Evolutionary conservation across 2,113 vertebrate species (phyloP).

Genomic region (Erythrocercus mccallii): DNA sequence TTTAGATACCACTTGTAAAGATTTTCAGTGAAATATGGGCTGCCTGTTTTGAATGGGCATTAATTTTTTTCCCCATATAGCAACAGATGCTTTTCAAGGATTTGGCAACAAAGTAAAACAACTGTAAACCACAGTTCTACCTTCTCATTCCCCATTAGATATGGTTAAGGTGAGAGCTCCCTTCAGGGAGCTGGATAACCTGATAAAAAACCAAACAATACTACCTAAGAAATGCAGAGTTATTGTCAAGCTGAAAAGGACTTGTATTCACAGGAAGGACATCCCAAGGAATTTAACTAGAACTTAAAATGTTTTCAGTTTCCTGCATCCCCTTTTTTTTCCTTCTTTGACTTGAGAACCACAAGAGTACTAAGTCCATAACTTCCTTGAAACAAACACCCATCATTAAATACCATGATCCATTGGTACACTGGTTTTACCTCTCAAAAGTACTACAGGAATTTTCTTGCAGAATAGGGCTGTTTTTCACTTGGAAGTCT

Average conservation of each 20-base stretch:
- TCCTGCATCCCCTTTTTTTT: neutral
- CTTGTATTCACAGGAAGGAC: neutral
- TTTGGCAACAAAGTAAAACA: neutral
- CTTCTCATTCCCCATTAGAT: neutral
- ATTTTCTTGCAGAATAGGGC: neutral
- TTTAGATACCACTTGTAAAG: neutral
- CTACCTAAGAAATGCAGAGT: neutral
- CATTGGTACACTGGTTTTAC: neutral
- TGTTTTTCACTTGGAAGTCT: neutral
- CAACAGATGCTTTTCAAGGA: neutral
- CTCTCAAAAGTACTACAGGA: neutral
- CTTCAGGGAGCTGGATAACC: neutral
- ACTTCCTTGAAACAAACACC: neutral
- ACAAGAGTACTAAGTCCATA: neutral
- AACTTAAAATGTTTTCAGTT: neutral
- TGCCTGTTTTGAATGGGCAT: neutral
- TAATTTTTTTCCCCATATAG: accelerated
- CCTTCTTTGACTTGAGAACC: neutral
- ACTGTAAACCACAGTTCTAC: neutral
- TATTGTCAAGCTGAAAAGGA: neutral
- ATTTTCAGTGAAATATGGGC: neutral
- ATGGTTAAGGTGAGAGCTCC: neutral
- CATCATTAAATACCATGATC: neutral
- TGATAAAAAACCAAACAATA: neutral
- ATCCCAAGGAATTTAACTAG: neutral